Base-by-base conservation (phyloP, 2,113 vertebrate genomes). In the Halichoerus grypus region DNA sequence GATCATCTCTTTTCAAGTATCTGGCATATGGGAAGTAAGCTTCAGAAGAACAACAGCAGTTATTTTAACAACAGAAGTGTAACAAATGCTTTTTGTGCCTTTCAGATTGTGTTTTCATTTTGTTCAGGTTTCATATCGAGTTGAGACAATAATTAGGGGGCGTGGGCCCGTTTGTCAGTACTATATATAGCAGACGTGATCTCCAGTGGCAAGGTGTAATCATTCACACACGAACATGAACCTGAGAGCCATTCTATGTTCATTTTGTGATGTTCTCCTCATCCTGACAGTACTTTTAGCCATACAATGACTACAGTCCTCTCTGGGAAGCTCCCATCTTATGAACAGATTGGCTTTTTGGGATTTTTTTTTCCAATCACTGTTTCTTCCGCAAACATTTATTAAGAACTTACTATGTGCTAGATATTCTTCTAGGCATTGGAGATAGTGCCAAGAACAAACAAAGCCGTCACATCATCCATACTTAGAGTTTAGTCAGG, bases 371-470 rank as follows among this genome's bases (percentile, higher is more conserved):
- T 61, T 55, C 79, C 72, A 77, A 15, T 77, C 36, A 74, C 90
- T 87, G 15, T 65, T 65, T 85, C 51, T 96, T 94, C 59, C n/a
- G 67, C 15, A 51, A 51, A 49, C 15, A 39, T 39, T 84, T 79
- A 33, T 42, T 74, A 46, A 88, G 21, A 31, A 61, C 49, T 83
- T 69, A 76, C 55, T 93, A 7, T 71, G 7, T 69, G 21, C 49
- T 21, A 21, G 39, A 76, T 65, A 71, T 26, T 97, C 63, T 95
- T 76, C 10, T 51, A 36, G 33, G 28, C 72, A 2, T 42, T 61
- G 24, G 61, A 93, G 36, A 84, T 22, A 80, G 21, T 84, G 36
- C 69, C n/a, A 94, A 82, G 84, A 84, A 95, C 74, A 92, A 77
- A 72, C n/a, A 96, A 19, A 81, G 51, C 9, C 72, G 39, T 53